phyloP scores from a whole-genome alignment of 2,888 invertebrate species.

The Cataglyphis albicans region DNA sequence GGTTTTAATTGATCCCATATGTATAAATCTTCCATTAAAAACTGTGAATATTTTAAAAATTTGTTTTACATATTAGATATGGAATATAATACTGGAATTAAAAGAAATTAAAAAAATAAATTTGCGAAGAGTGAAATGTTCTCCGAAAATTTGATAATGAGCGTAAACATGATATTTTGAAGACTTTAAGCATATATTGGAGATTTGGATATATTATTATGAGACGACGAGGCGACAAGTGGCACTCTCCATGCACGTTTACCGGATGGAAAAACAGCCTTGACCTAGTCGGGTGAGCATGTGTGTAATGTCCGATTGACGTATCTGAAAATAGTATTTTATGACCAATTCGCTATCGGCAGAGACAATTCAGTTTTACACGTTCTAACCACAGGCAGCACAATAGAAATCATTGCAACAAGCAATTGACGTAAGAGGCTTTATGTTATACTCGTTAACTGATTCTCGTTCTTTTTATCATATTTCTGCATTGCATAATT shows the following conservation, averaged over 20 bases:
- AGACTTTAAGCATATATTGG: background rate
- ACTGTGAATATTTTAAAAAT: constrained; percentile 1
- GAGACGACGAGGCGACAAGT: background rate
- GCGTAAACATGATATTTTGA: background rate
- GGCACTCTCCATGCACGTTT: constrained; percentile 39
- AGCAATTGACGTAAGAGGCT: constrained; percentile 56
- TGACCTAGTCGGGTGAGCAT: constrained; percentile 70
- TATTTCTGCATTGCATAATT: constrained; percentile 12
- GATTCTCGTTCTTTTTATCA: background rate
- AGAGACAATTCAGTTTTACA: constrained; percentile 32
- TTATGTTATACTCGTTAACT: constrained; percentile 33
- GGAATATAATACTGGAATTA: background rate
- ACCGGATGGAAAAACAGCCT: constrained; percentile 74
- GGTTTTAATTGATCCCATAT: background rate
- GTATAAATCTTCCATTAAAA: background rate
- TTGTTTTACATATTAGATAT: background rate
- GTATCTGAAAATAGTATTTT: constrained; percentile 59
- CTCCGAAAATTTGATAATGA: background rate
- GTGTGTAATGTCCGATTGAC: constrained; percentile 29
- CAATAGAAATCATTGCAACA: constrained; percentile 46
- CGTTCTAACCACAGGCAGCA: constrained; percentile 40
- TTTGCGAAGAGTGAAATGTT: background rate
- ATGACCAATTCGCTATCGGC: background rate
- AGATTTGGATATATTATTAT: constrained; percentile 3
- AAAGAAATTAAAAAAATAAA: background rate